A percentile compares a stretch with the other conserved stretches of the same genome.
Conservation (phyloP, 2,888 invertebrate genomes). For the Noctua comes region DNA sequence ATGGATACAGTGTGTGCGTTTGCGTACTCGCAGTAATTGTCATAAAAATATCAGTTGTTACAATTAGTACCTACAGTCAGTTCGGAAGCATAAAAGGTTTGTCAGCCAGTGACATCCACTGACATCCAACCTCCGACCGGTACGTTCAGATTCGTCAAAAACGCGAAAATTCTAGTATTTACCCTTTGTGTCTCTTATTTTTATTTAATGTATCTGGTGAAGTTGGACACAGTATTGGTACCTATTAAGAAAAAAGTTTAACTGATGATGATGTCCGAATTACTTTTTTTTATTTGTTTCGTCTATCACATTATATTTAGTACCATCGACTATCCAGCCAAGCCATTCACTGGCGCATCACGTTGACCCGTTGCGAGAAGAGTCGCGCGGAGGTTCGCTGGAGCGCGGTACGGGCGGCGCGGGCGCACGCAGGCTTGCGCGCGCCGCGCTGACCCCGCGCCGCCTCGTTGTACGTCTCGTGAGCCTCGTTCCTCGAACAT, state of each 20-base stretch:
- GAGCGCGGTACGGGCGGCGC: constrained; percentile 11
- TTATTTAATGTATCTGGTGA: constrained; percentile 4
- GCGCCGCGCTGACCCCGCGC: constrained; percentile 55
- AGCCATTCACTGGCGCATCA: constrained; percentile 43
- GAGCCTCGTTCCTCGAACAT: constrained; percentile 73
- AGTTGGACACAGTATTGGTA: neutral
- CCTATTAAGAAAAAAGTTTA: neutral
- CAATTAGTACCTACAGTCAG: neutral
- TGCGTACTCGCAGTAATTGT: constrained; percentile 5
- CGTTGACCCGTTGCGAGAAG: constrained; percentile 33
- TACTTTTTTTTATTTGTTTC: neutral
- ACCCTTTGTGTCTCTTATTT: neutral
- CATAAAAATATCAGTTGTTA: neutral
- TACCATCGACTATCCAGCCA: neutral
- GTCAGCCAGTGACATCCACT: neutral
- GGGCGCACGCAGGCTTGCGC: constrained; percentile 27
- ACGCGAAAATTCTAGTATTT: neutral
- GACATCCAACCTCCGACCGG: neutral
- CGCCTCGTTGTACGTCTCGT: constrained; percentile 36
- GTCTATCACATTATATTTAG: neutral
- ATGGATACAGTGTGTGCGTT: neutral
- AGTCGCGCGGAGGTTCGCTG: constrained; percentile 7
- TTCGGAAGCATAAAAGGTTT: neutral
- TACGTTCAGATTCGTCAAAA: neutral
- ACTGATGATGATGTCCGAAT: neutral